Percentiles rank a stretch among this genome's conserved stretches.
phyloP scores from a whole-genome alignment of 2,888 invertebrate species.

The Drosophila siamana region DNA sequence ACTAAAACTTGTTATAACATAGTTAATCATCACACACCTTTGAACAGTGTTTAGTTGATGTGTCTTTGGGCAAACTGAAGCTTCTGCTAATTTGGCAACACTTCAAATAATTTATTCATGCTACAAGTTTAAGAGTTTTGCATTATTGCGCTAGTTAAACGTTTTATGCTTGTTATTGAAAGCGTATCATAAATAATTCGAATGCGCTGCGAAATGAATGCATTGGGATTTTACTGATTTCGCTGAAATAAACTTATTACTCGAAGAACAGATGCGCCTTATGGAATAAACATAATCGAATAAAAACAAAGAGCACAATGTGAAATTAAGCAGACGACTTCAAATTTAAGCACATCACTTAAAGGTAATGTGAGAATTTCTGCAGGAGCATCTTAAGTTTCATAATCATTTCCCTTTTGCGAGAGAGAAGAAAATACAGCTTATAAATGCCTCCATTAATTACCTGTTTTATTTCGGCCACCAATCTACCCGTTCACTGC shows the following conservation, averaged over 20 bases:
- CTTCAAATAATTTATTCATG: not conserved
- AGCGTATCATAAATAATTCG: slow-evolving; percentile 3
- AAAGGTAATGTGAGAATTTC: too few species aligned
- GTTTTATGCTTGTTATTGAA: not conserved
- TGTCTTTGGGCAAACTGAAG: too few species aligned
- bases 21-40: not conserved
- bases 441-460: too few species aligned
- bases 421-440: too few species aligned
- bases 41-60: not conserved
- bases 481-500: not conserved
- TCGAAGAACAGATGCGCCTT: not conserved
- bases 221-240: not conserved
- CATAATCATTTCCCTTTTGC: too few species aligned
- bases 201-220: not conserved
- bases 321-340: too few species aligned
- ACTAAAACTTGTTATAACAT: not conserved
- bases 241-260: not conserved
- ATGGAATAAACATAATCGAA: too few species aligned
- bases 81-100: not conserved
- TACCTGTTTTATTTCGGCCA: too few species aligned
- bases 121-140: not conserved
- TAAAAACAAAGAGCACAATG: too few species aligned
- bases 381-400: too few species aligned
- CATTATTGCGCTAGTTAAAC: not conserved
- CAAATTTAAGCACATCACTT: too few species aligned